These are phyloP conservation scores for Phenganax subtilis DNA, from an alignment of 92 coral and sea anemone genomes.

Conservation along the genomic window DNA sequence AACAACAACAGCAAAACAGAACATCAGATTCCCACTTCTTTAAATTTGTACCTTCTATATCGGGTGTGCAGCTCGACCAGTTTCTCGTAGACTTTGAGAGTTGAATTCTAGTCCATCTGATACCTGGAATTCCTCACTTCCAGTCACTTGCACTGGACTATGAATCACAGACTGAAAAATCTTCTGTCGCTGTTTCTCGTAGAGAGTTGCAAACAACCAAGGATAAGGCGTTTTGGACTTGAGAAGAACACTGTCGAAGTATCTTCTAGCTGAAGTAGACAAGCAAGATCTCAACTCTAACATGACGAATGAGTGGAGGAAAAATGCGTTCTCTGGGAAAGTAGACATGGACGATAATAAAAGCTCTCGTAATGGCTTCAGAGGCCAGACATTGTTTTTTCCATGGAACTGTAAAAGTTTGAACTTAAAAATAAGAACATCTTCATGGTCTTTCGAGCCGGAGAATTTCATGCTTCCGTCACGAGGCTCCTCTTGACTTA, in stretches of 20 bases:
- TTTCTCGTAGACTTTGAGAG: not conserved
- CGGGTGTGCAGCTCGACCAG: not conserved
- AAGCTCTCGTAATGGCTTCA: slow-evolving; percentile 45
- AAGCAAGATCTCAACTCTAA: slow-evolving; percentile 74
- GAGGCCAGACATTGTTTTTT: slow-evolving; percentile 47
- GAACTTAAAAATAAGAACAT: slow-evolving; percentile 55
- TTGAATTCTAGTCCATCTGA: not conserved
- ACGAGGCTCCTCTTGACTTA: slow-evolving; percentile 13
- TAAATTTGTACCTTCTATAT: not conserved
- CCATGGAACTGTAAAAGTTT: slow-evolving; percentile 63
- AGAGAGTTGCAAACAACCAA: slow-evolving; percentile 72
- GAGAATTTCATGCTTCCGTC: slow-evolving; percentile 11
- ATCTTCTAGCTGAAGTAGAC: slow-evolving; percentile 68
- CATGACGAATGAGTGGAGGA: slow-evolving; percentile 59
- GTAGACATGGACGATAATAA: slow-evolving; percentile 35
- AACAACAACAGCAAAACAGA: not conserved
- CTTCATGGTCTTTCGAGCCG: slow-evolving; percentile 54
- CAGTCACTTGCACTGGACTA: not conserved
- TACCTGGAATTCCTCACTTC: not conserved
- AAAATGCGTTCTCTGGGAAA: slow-evolving; percentile 71
- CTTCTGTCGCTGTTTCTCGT: slow-evolving; percentile 62
- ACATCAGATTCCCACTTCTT: not conserved
- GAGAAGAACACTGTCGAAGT: slow-evolving; percentile 62
- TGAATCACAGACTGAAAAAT: slow-evolving; percentile 54
- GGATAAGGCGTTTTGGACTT: slow-evolving; percentile 66